Evolutionary conservation across 2,888 invertebrate species (phyloP).

Genomic region (Cantharis rufa): DNA sequence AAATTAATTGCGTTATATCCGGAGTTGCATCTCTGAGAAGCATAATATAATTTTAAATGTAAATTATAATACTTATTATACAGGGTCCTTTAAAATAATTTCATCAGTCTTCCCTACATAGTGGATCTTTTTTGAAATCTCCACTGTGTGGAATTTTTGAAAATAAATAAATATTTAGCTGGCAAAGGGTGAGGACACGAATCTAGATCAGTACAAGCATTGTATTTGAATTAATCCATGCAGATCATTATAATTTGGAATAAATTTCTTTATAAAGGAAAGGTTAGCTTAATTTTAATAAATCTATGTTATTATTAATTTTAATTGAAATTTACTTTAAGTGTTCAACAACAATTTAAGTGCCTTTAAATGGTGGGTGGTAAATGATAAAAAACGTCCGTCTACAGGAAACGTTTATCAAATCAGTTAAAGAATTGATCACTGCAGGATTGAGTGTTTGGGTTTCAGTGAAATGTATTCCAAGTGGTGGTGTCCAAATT

Average conservation of each 20-base stretch:
- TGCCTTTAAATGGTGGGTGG: constrained; percentile 26
- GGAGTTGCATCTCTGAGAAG: neutral
- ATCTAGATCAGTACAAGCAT: neutral
- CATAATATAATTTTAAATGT: neutral
- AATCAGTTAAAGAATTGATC: constrained; percentile 17
- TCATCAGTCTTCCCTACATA: no score
- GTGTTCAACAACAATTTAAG: constrained; percentile 21
- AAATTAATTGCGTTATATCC: neutral
- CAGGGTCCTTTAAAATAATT: neutral
- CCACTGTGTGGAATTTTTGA: no score
- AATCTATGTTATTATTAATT: neutral
- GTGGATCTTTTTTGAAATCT: no score
- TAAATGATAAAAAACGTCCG: constrained; percentile 26
- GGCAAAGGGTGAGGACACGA: no score
- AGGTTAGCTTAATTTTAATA: neutral
- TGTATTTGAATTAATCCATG: neutral
- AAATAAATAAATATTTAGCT: no score
- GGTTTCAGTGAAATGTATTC: constrained; percentile 16
- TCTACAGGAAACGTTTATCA: constrained; percentile 29
- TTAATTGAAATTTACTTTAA: neutral
- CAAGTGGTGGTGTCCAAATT: constrained; percentile 3
- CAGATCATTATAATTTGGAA: neutral
- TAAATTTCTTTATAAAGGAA: neutral
- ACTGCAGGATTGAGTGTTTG: constrained; percentile 1
- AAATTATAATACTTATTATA: neutral